Evolutionary conservation across 1,140 invertebrate genomes (phyloP).

Genomic region (Armadillidium nasatum): DNA sequence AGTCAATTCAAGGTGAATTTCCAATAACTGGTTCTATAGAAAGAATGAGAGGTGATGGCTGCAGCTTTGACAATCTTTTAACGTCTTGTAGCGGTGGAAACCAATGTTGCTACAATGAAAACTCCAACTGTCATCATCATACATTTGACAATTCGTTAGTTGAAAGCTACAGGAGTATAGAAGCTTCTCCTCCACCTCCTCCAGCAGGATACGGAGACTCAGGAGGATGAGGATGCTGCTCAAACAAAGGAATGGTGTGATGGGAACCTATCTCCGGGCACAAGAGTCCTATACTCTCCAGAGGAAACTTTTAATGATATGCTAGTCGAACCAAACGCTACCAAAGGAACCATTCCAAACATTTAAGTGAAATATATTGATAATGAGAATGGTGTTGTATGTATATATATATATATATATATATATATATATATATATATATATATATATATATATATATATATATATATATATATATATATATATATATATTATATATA

Average conservation of each 20-base stretch:
- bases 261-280: slow-evolving; percentile 38
- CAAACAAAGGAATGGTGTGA: slow-evolving; percentile 39
- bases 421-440: background rate
- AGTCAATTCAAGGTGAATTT: slow-evolving; percentile 1
- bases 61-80: slow-evolving; percentile 42
- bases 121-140: slow-evolving; percentile 15
- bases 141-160: slow-evolving; percentile 39
- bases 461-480: background rate
- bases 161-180: slow-evolving; percentile 39
- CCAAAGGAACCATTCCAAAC: background rate
- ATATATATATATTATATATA: background rate
- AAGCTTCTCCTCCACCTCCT: slow-evolving; percentile 32
- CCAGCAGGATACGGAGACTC: slow-evolving; percentile 40
- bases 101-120: slow-evolving; percentile 34
- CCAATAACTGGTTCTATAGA: slow-evolving; percentile 25
- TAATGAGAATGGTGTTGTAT: background rate
- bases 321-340: background rate
- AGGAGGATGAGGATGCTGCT: slow-evolving; percentile 28
- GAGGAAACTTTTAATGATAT: slow-evolving; percentile 33
- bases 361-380: background rate
- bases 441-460: background rate
- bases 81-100: slow-evolving; percentile 35
- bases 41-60: slow-evolving; percentile 38
- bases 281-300: slow-evolving; percentile 39
- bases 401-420: background rate